Base-by-base conservation (phyloP, 2,888 invertebrate species). In the Acanthosepion esculentum region DNA sequence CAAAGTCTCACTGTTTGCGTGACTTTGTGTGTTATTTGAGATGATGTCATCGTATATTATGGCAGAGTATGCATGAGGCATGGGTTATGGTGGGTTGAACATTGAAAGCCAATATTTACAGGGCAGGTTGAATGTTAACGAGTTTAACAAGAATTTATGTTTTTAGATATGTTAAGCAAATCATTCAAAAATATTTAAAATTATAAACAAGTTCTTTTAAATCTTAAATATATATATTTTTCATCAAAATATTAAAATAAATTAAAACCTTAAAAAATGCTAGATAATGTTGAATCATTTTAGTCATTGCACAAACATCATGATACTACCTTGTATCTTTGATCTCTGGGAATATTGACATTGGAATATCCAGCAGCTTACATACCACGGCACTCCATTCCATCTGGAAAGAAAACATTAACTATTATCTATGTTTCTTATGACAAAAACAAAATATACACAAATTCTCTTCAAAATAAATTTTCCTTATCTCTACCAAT, bases 321-420 rank as follows among this genome's bases (percentile, higher is more conserved):
- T 23, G 20, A 29, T 94, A 94, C 95, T 95, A 97, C 97, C 97
- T 97, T 33, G 98, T 99, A 96, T 98, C 98, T 41, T 98, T 98
- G 0, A 99, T 98, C 93, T 98, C 98, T 0, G 99, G 99, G 94
- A 99, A 98, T 92, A 99, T 98, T 91, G 96, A 96, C 95, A 97
- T 96, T 41, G 99, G 98, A 96, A 99, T 98, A 95, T 98, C 98
- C 96, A 99, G 98, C 64, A 99, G 97, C 33, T 98, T 97, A 96
- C 98, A 98, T 23, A 98, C 98, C 98, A 98, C 98, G 18, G 98
- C 98, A 0, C 99, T 98, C 99, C 99, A 99, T 95, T 98, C 98
- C 98, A 99, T 98, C 95, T 98, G 96, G 20, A 91, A 91, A 1
- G 15, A 91, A 55, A 91, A 94, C 48, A 93, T 12, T 20, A 93